phyloP scores from a whole-genome alignment of 2,113 vertebrate species.

The Phalacrocorax pelagicus region DNA sequence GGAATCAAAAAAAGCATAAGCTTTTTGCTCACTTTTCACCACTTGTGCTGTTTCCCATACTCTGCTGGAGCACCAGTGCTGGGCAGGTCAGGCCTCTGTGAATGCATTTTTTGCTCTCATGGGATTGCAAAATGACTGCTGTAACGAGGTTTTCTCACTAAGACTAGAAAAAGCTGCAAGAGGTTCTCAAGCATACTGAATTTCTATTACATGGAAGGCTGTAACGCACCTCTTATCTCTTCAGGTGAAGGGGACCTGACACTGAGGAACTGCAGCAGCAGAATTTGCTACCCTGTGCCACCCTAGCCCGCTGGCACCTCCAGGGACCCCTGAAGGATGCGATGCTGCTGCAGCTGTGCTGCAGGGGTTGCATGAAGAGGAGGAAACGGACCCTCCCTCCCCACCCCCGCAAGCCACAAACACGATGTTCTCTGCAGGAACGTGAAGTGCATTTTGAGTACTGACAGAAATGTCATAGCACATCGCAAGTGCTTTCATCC shows the following conservation, averaged over 20 bases:
- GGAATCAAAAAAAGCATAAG: not conserved
- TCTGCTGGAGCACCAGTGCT: not conserved
- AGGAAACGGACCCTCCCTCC: not conserved
- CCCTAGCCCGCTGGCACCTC: not conserved
- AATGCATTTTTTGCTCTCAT: not conserved
- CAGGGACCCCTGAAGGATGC: not conserved
- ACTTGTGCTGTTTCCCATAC: not conserved
- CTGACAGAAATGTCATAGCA: slow-evolving; percentile 13
- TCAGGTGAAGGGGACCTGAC: not conserved
- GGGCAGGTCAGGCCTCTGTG: not conserved
- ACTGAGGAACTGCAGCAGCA: not conserved
- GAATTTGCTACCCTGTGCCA: not conserved
- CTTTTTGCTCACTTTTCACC: not conserved
- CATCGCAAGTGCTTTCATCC: slow-evolving; percentile 9
- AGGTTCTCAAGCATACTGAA: not conserved
- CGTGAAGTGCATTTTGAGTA: not conserved
- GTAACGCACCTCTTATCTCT: not conserved
- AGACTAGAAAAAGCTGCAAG: not conserved
- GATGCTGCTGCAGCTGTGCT: not conserved
- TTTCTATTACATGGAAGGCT: not conserved
- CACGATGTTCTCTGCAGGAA: not conserved
- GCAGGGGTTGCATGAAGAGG: not conserved
- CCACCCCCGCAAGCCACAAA: not conserved
- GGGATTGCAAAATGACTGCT: not conserved
- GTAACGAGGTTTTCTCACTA: not conserved